Conservation (phyloP, 2,888 invertebrate genomes). For the Caenorhabditis sp. region DNA sequence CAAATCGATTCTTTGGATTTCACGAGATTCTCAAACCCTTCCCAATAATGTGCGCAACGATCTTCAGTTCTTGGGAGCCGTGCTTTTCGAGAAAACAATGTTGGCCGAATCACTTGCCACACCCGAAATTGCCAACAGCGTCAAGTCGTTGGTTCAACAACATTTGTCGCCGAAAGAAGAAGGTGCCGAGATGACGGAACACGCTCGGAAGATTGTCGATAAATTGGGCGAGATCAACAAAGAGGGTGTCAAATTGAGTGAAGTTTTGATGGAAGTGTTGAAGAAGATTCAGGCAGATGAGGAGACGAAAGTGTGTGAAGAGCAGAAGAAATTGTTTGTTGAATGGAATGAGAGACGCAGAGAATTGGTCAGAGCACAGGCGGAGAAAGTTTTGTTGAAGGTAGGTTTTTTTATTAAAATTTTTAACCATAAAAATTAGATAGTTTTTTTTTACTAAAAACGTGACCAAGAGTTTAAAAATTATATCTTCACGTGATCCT, state of each 20-base stretch:
- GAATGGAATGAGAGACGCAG: conserved; percentile 54
- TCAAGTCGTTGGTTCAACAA: conserved; percentile 21
- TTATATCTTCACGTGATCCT: not conserved
- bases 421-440: no score
- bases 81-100: conserved; percentile 25
- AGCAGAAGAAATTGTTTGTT: conserved; percentile 42
- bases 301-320: conserved; percentile 31
- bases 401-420: no score
- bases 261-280: conserved; percentile 19
- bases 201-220: conserved; percentile 26
- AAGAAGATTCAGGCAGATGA: conserved; percentile 23
- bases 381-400: conserved; percentile 58
- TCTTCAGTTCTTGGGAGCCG: conserved; percentile 36
- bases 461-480: no score
- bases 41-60: conserved; percentile 17
- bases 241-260: conserved; percentile 19
- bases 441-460: not conserved
- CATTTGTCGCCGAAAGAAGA: conserved; percentile 25
- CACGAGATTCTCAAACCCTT: conserved; percentile 39
- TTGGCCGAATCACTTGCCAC: conserved; percentile 15
- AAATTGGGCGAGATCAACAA: conserved; percentile 17
- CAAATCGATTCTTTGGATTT: conserved; percentile 78
- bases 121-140: conserved; percentile 9
- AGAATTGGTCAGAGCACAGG: conserved; percentile 54
- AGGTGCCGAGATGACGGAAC: conserved; percentile 23